phyloP scores from a whole-genome alignment of 2,888 invertebrate genomes.

The Germaria angustata region DNA sequence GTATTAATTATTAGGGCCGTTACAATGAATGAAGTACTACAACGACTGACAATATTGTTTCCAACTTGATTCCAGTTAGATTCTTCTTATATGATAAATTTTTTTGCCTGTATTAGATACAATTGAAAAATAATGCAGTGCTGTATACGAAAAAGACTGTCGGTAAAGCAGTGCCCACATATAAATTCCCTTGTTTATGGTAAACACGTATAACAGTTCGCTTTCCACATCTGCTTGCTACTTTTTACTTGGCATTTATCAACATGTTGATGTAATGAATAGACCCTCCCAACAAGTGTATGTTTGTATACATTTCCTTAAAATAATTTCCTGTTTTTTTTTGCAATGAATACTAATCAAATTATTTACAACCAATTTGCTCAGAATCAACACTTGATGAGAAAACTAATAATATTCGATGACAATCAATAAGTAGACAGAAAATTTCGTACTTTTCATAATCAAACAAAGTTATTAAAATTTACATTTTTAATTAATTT shows the following conservation, averaged over 20 bases:
- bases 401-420: background rate
- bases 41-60: too few relatives aligned
- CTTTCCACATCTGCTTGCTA: background rate
- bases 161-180: background rate
- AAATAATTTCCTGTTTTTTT: background rate
- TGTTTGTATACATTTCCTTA: background rate
- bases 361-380: conserved; percentile 8
- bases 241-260: background rate
- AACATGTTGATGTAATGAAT: background rate
- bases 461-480: background rate
- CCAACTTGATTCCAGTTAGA: too few relatives aligned
- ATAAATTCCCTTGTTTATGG: too few relatives aligned
- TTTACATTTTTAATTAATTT: background rate
- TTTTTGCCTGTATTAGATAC: too few relatives aligned
- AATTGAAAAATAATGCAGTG: too few relatives aligned
- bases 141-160: too few relatives aligned
- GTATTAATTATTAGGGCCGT: too few relatives aligned
- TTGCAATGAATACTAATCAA: conserved; percentile 1
- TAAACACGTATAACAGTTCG: background rate
- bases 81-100: too few relatives aligned
- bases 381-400: background rate
- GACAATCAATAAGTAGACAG: background rate
- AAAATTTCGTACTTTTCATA: background rate
- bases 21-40: too few relatives aligned
- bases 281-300: too few relatives aligned